Base-by-base conservation (phyloP, 1,140 invertebrate species). In the Drosophila pruinosa region DNA sequence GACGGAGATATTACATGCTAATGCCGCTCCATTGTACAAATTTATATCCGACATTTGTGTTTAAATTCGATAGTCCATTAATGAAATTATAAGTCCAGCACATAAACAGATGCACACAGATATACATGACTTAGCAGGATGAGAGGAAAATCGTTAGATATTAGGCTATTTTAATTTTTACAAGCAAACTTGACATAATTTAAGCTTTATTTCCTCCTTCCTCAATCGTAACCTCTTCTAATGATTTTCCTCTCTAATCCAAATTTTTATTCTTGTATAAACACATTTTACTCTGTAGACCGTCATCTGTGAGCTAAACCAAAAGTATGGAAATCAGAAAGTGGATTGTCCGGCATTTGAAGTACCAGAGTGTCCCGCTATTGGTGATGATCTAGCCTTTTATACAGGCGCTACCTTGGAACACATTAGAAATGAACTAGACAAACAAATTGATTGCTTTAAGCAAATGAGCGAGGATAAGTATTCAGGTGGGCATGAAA, bases 341-440 rank as follows among this genome's bases (percentile, higher is more conserved):
- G 26, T 31, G 8, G 67, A 71, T 5, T 89, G 63, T 48, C 48
- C 62, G 7, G 45, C 50, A 0, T 54, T 31, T 14, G 59, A 54
- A 15, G 14, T 22, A 7, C 39, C 70, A 1, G 39, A 64, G 1
- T 70, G 80, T 65, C 39, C 62, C 8, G 62, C 85, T 39, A 41
- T 86, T 22, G 75, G 75, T 3, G 80, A 85, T 21, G 80, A 89
- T 12, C 52, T 89, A 17, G 71, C 85, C 0, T 73, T 89, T 36
- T 89, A 79, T 8, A 85, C 86, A 2, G 64, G 68, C 2, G 83
- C 71, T 3, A 89, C 86, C 0, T 43, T 89, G 14, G 73, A 81
- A 3, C 81, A 89, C 28, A 89, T 89, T 4, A 78, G 74, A 45
- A 76, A 72, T 7, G 86, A 89, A 38, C 14, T 89, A 24, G 36